These are phyloP conservation scores for Toxotes lorentzi DNA, from an alignment of 2,797 vertebrate species.

Conservation along the genomic window DNA sequence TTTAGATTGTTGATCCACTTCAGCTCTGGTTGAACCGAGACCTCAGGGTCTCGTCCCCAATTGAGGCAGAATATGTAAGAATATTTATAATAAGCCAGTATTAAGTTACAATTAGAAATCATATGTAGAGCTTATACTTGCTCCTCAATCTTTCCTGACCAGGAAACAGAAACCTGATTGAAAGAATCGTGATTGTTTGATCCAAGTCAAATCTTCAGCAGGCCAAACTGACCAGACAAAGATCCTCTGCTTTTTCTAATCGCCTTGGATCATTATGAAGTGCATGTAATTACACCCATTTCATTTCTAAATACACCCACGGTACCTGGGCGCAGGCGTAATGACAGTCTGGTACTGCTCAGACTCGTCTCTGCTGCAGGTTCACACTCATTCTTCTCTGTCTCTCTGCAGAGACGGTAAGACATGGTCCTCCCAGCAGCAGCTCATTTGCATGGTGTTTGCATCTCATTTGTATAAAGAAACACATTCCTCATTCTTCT, in stretches of 20 bases:
- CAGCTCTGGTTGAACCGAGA: not conserved
- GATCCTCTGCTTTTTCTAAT: too few relatives aligned
- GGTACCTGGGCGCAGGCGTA: not conserved
- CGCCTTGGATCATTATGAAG: not conserved
- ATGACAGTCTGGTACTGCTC: not conserved
- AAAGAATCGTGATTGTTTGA: too few relatives aligned
- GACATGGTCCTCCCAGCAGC: not conserved
- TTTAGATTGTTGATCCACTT: not conserved
- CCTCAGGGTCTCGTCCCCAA: not conserved
- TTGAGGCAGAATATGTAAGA: too few relatives aligned
- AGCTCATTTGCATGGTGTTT: conserved; percentile 47
- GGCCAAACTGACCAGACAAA: too few relatives aligned
- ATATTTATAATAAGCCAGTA: too few relatives aligned
- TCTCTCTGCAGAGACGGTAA: not conserved
- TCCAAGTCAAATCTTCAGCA: too few relatives aligned
- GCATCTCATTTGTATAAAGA: conserved; percentile 57
- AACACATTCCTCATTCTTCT: not conserved
- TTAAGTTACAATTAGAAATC: too few relatives aligned
- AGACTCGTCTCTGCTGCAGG: not conserved
- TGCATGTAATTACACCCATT: not conserved
- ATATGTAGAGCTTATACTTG: too few relatives aligned
- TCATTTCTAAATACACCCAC: not conserved
- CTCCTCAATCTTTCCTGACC: too few relatives aligned
- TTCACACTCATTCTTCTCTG: conserved; percentile 18
- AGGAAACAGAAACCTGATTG: too few relatives aligned